A percentile compares a stretch with the other conserved stretches of the same genome.
These are phyloP conservation scores for Ctenosaura bakeri DNA, from an alignment of 2,797 vertebrate species.

Conservation along the genomic window DNA sequence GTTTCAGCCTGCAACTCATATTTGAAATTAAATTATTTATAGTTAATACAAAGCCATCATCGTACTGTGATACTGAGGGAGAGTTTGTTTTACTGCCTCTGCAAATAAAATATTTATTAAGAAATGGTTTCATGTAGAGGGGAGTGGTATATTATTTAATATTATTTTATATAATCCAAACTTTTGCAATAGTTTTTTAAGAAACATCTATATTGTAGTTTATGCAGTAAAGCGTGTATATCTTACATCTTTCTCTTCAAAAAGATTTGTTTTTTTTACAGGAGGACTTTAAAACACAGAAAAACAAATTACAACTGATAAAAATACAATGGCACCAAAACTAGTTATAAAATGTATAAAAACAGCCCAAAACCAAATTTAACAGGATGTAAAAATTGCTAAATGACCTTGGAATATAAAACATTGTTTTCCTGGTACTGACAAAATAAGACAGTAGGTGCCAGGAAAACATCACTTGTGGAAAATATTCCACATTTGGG, in stretches of 20 bases:
- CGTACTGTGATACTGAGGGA: not conserved
- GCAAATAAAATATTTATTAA: not conserved
- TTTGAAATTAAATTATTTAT: constrained; percentile 35
- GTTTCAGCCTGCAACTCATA: not conserved
- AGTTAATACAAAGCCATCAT: not conserved
- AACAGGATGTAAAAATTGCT: not conserved
- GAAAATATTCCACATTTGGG: not conserved
- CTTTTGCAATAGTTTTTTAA: not conserved
- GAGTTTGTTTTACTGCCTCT: constrained; percentile 14
- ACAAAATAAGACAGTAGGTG: not conserved
- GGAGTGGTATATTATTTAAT: constrained; percentile 22
- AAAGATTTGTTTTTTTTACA: too few relatives aligned
- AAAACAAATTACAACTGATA: not conserved
- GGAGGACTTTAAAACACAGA: too few relatives aligned
- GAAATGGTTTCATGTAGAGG: not conserved
- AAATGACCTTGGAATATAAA: not conserved
- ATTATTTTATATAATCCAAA: not conserved
- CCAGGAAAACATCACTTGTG: not conserved
- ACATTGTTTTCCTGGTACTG: too few relatives aligned
- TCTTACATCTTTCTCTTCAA: not conserved
- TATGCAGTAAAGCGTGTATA: not conserved
- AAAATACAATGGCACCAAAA: not conserved
- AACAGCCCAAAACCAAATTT: not conserved
- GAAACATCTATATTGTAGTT: not conserved
- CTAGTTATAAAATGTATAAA: not conserved